Evolutionary conservation across 2,888 invertebrate species (phyloP).

Genomic region (Acheta domesticus): DNA sequence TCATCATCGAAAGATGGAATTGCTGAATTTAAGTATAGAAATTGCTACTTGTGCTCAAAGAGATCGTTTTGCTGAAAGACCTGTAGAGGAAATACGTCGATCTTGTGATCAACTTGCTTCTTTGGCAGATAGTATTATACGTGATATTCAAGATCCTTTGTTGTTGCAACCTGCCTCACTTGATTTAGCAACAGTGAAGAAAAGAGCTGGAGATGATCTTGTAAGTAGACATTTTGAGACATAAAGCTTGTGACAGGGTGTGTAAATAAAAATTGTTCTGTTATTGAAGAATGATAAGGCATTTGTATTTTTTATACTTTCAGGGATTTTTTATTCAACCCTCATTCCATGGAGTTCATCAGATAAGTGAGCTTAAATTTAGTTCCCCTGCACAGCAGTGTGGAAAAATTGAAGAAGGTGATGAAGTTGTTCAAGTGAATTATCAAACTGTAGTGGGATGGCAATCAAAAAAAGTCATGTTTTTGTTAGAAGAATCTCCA

Average conservation of each 20-base stretch:
- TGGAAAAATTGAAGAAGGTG: conserved; percentile 89
- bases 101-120: conserved; percentile 72
- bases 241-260: no score
- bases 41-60: conserved; percentile 88
- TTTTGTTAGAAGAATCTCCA: conserved; percentile 69
- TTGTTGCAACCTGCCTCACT: conserved; percentile 88
- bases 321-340: conserved; percentile 86
- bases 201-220: conserved; percentile 76
- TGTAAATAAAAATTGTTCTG: no score
- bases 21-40: conserved; percentile 76
- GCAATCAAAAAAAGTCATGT: conserved; percentile 73
- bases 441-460: conserved; percentile 65
- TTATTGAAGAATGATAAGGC: no score
- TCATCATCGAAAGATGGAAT: conserved; percentile 64
- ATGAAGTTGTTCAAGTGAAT: conserved; percentile 90
- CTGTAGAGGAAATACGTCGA: conserved; percentile 69
- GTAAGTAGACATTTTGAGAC: conserved; percentile 44
- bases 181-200: conserved; percentile 81
- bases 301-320: conserved; percentile 35
- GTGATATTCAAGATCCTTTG: conserved; percentile 80
- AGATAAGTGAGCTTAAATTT: conserved; percentile 85
- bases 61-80: conserved; percentile 83
- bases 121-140: conserved; percentile 78
- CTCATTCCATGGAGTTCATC: conserved; percentile 70
- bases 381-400: conserved; percentile 90